A percentile compares a stretch with the other conserved stretches of the same genome.
Conservation (phyloP, 2,113 vertebrate species). For the Argyrosomus japonicus region DNA sequence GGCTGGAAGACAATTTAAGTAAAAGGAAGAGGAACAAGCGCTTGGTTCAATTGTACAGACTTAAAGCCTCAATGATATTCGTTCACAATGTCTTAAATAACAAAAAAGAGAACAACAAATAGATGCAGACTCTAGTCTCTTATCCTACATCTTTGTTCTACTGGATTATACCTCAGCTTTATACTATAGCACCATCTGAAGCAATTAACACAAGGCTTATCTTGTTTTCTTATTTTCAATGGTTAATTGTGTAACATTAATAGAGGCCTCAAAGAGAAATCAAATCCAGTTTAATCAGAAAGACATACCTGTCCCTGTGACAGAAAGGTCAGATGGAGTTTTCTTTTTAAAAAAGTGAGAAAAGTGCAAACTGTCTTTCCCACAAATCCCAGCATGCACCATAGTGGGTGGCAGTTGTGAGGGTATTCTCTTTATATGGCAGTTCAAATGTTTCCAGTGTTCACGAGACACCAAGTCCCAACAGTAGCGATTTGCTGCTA, state of each 20-base stretch:
- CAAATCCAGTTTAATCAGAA: slow-evolving; percentile 64
- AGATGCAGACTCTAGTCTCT: slow-evolving; percentile 48
- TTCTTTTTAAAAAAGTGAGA: slow-evolving; percentile 33
- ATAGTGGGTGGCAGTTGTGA: slow-evolving; percentile 77
- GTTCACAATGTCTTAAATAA: slow-evolving; percentile 58
- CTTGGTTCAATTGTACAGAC: slow-evolving; percentile 37
- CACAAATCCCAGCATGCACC: slow-evolving; percentile 76
- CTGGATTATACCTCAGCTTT: slow-evolving; percentile 67
- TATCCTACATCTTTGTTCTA: slow-evolving; percentile 70
- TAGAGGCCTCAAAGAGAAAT: slow-evolving; percentile 53
- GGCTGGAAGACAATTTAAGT: slow-evolving; percentile 66
- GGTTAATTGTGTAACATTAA: slow-evolving; percentile 47
- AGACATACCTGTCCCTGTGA: slow-evolving; percentile 33
- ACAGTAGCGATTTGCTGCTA: slow-evolving; percentile 63
- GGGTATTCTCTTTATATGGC: slow-evolving; percentile 67
- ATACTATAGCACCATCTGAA: slow-evolving; percentile 78
- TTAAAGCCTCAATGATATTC: slow-evolving; percentile 38
- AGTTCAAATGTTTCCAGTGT: slow-evolving; percentile 76
- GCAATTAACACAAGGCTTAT: slow-evolving; percentile 61
- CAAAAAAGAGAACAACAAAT: slow-evolving; percentile 40
- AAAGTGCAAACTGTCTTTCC: slow-evolving; percentile 74
- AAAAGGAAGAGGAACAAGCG: slow-evolving; percentile 9
- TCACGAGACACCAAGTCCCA: slow-evolving; percentile 53
- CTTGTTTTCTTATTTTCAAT: slow-evolving; percentile 57
- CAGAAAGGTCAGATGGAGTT: slow-evolving; percentile 42